Evolutionary conservation across 2,113 vertebrate species (phyloP), one percentile per base, ranked within the genome.

Genomic region (Edolisoma coerulescens): DNA sequence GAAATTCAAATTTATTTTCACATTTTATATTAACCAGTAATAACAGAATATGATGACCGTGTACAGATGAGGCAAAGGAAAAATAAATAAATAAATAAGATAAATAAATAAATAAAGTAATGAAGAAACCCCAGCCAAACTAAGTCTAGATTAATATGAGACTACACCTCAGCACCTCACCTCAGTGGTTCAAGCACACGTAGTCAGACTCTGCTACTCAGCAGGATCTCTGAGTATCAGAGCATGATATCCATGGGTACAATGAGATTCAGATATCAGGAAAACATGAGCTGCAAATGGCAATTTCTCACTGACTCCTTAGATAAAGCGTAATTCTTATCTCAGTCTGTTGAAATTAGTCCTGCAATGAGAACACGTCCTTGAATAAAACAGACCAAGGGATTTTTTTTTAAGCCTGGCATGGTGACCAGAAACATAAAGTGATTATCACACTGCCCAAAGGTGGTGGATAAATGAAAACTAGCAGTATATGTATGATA

Each of bases 111-210:
- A 82, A 59, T 30, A 32, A 42, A 30, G n/a, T 17, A 14, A n/a
- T 3, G 27, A 56, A 50, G 9, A 71, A 91, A 73, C 0, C 2
- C 12, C n/a, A 75, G 7, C 2, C 11, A 65, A 53, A 54, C 8
- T 33, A 61, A 35, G 8, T 45, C 41, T 16, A 49, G 26, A 67
- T 17, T 52, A 19, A 70, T 24, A 41, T 4, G 14, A 81, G 92
- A 56, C 5, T 22, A 52, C 12, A 69, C n/a, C 14, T 70, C 26
- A 24, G 32, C 23, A n/a, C n/a, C n/a, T n/a, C n/a, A n/a, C n/a
- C n/a, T n/a, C n/a, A 88, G 19, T 49, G 50, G 49, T 37, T 65
- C 0, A 1, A 56, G 21, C 21, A 56, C 20, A 47, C 0, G 0
- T 30, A 87, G 23, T 52, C 19, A 61, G 16, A 39, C 18, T 79